These are phyloP conservation scores for Myopa testacea DNA, from an alignment of 2,888 invertebrate species.

Conservation along the genomic window DNA sequence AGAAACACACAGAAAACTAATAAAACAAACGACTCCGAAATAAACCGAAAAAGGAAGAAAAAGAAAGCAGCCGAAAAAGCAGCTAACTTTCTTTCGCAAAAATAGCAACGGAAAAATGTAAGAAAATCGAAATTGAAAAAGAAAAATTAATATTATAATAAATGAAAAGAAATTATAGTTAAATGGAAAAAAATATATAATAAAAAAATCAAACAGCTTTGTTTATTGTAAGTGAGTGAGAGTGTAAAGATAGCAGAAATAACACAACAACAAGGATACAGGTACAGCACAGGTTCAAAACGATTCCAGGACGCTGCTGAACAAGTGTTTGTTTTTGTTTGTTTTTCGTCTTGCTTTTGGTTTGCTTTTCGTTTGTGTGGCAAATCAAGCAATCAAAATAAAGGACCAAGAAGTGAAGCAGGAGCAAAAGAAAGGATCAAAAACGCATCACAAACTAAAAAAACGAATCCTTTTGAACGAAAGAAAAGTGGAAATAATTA, in stretches of 20 bases:
- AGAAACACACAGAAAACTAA: neutral
- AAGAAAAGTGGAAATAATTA: neutral
- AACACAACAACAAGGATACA: constrained; percentile 4
- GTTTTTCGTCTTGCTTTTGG: neutral
- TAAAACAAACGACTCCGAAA: neutral
- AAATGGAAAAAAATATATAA: too few species aligned
- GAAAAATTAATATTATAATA: neutral
- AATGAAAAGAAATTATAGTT: neutral
- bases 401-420: too few species aligned
- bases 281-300: neutral
- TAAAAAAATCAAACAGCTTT: too few species aligned
- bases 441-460: too few species aligned
- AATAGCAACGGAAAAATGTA: constrained; percentile 22
- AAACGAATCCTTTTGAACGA: neutral
- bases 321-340: constrained; percentile 36
- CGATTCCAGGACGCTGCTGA: neutral
- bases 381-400: too few species aligned
- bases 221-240: neutral
- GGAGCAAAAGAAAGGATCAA: too few species aligned
- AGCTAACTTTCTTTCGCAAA: neutral
- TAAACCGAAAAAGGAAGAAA: constrained; percentile 29
- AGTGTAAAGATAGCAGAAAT: constrained; percentile 9
- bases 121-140: neutral
- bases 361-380: too few species aligned
- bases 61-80: constrained; percentile 24